These are phyloP conservation scores for Drosophila micromelanica DNA, from an alignment of 1,140 invertebrate genomes.

Conservation along the genomic window DNA sequence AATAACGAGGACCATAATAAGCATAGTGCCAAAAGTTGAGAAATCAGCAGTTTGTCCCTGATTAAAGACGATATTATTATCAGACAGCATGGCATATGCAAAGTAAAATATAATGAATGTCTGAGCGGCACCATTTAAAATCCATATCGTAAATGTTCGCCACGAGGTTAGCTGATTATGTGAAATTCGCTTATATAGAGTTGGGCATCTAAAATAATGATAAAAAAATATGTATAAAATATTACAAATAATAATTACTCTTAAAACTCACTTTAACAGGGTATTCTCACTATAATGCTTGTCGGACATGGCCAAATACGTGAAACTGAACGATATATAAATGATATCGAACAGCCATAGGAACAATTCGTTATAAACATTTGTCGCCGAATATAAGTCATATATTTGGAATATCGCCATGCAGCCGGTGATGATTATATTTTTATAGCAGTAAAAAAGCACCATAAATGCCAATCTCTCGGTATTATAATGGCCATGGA, in stretches of 20 bases:
- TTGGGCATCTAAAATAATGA: slow-evolving; percentile 85
- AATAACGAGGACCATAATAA: slow-evolving; percentile 85
- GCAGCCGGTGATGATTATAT: slow-evolving; percentile 87
- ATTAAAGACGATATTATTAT: slow-evolving; percentile 79
- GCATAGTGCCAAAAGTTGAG: slow-evolving; percentile 85
- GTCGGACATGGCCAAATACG: slow-evolving; percentile 89
- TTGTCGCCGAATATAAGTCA: slow-evolving; percentile 87
- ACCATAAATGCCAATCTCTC: slow-evolving; percentile 90
- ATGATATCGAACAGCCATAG: slow-evolving; percentile 90
- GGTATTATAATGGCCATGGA: slow-evolving; percentile 92
- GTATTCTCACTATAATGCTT: slow-evolving; percentile 87
- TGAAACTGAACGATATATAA: slow-evolving; percentile 89
- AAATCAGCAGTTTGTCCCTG: slow-evolving; percentile 82
- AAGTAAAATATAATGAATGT: slow-evolving; percentile 85
- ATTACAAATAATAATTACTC: too few relatives aligned
- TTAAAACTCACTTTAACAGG: slow-evolving; percentile 85
- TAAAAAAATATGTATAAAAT: background rate
- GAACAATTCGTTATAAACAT: slow-evolving; percentile 89
- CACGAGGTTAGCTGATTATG: slow-evolving; percentile 88
- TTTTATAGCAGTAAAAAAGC: slow-evolving; percentile 95
- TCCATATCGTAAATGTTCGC: slow-evolving; percentile 88
- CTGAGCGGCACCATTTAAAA: slow-evolving; percentile 86
- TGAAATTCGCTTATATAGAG: slow-evolving; percentile 88
- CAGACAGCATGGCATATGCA: slow-evolving; percentile 72
- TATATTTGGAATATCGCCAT: slow-evolving; percentile 87